Percentiles rank a stretch among this genome's conserved stretches.
Evolutionary conservation across 1,140 invertebrate species (phyloP).

Genomic region (Heliconius congener): DNA sequence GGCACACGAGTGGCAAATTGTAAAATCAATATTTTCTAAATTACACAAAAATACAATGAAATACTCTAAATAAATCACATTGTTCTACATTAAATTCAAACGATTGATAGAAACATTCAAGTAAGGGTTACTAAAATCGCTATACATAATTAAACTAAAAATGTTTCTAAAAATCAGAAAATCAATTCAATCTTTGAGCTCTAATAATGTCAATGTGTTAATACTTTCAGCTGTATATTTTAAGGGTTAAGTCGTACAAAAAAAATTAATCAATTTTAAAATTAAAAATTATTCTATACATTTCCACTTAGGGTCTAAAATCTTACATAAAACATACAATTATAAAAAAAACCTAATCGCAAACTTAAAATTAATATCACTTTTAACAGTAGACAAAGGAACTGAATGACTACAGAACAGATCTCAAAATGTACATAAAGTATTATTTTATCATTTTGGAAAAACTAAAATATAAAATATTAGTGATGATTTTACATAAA

Average conservation of each 20-base stretch:
- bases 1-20: conserved; percentile 41
- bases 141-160: not conserved
- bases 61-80: conserved; percentile 11
- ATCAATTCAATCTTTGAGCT: not conserved
- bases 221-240: conserved; percentile 18
- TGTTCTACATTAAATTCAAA: not conserved
- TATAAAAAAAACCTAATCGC: conserved; percentile 43
- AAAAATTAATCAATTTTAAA: not conserved
- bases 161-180: not conserved
- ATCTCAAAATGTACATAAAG: conserved; percentile 29
- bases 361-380: conserved; percentile 73
- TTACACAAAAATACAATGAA: not conserved
- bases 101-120: not conserved
- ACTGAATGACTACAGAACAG: conserved; percentile 56
- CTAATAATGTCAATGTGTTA: conserved; percentile 22
- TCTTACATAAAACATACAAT: conserved; percentile 23
- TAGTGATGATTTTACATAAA: not conserved
- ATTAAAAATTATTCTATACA: conserved; percentile 24
- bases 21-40: conserved; percentile 11
- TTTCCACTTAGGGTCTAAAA: conserved; percentile 19
- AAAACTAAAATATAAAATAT: not conserved
- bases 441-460: not conserved
- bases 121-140: not conserved
- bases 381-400: conserved; percentile 68
- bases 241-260: not conserved